Evolutionary conservation across 2,888 invertebrate species (phyloP), one percentile per base, ranked within the genome.

Genomic region (Acrobasis repandana): DNA sequence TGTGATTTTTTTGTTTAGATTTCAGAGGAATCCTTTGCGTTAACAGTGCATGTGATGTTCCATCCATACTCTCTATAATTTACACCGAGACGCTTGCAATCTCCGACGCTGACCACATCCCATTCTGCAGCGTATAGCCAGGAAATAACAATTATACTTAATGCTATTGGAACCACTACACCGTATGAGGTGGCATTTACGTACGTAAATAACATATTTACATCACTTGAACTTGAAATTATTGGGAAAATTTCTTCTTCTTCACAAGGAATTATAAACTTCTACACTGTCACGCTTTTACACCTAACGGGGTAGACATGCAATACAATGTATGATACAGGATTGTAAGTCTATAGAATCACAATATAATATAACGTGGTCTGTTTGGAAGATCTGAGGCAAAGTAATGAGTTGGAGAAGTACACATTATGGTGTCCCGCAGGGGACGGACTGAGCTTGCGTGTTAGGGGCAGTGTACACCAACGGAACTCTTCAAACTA

Each of bases 401-500:
- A 36, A n/a, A 51, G 58, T 63, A 66, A 59, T 59, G 59, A 59
- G 59, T 59, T 59, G n/a, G 36, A 33, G 20, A 33, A 62, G 68
- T 69, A 65, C 66, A 67, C 67, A 71, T 72, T 73, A 71, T 65
- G 64, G 72, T 70, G 71, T 68, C 71, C 73, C 77, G 76, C 73
- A 72, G 71, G 59, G 51, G 38, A 51, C 46, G 36, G 46, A 57
- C 47, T 57, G n/a, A 16, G 47, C 33, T 47, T 11, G 46, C 20
- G 18, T 43, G 11, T 43, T 52, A 52, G 15, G 52, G 11, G 10
- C 18, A 10, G 34, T 34, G 15, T 11, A 52, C 36, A 52, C 16
- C 36, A 18, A 43, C 5, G 4, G 38, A 38, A 38, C 0, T 14
- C 11, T 6, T 14, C 11, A 38, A 38, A 11, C 38, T 43, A 5